Evolutionary conservation across 2,888 invertebrate genomes (phyloP), one percentile per base, ranked within the genome.

Genomic region (Auanema freiburgensis): DNA sequence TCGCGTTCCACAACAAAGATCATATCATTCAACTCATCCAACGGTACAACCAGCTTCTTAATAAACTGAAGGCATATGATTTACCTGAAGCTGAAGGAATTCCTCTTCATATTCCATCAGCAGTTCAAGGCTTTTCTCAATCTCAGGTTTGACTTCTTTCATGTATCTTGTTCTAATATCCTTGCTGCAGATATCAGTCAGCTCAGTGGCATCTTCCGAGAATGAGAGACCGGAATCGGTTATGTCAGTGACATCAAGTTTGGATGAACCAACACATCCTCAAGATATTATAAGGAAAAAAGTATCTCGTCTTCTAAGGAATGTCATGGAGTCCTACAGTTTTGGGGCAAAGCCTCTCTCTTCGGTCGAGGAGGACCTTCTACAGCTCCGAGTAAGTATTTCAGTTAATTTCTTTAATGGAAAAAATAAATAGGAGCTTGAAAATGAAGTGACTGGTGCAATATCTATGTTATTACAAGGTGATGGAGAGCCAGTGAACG

Each of bases 151-250:
- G 12, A 23, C 11, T 41, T 33, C 42, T 40, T 21, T 40, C 21
- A 43, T 11, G 4, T 52, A n/a, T 2, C 11, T 16, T 24, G 16
- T 1, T 42, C 40, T 55, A n/a, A 41, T 16, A 12, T 1, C 18
- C 11, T 54, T 24, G 14, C 16, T n/a, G 40, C 60, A 75, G 75
- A 71, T 75, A 21, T 75, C 75, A 44, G 68, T 75, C 57, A 67
- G 66, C 50, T 75, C 75, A 44, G 61, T 75, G 50, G 72, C 72
- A 42, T 72, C 75, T 54, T 75, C 75, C 46, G 75, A 73, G 63
- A 44, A 41, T 42, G 75, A 75, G 52, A 56, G 75, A 43, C 67
- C 70, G 49, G 71, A 71, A 52, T 75, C 75, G 40, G 75, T 73
- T 5, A 67, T 75, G 62, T 75, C 75, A 24, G 59, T 72, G 54